A percentile compares a stretch with the other conserved stretches of the same genome.
Conservation (phyloP, 1,140 invertebrate species). For the Streblospio benedicti region DNA sequence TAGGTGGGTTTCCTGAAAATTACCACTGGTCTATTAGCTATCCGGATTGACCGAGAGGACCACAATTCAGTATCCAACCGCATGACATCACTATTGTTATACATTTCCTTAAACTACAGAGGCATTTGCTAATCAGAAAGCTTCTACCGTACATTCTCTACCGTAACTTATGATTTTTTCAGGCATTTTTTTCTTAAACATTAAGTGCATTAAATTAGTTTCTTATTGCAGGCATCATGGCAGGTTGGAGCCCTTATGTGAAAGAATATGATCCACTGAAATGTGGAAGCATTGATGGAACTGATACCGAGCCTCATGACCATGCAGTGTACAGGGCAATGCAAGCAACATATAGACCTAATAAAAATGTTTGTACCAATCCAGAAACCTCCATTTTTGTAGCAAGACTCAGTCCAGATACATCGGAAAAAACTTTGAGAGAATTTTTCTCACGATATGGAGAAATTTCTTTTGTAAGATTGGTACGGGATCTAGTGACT, state of each 20-base stretch:
- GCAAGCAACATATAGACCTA: conserved; percentile 58
- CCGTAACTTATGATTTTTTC: too few relatives aligned
- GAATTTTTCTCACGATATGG: conserved; percentile 59
- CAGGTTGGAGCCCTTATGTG: background rate
- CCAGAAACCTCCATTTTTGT: conserved; percentile 70
- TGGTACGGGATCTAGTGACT: conserved; percentile 73
- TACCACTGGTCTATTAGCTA: too few relatives aligned
- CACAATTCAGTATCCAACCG: too few relatives aligned
- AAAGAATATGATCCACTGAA: conserved; percentile 47
- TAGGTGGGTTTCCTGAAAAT: too few relatives aligned
- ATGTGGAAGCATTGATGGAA: conserved; percentile 75
- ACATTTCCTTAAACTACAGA: too few relatives aligned
- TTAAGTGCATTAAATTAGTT: too few relatives aligned
- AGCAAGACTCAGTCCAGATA: conserved; percentile 62
- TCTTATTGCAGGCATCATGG: too few relatives aligned
- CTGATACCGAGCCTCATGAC: conserved; percentile 74
- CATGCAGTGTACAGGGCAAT: conserved; percentile 66
- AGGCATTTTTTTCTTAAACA: too few relatives aligned
- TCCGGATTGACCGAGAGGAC: too few relatives aligned
- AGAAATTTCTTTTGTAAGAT: conserved; percentile 56
- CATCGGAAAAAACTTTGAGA: conserved; percentile 52
- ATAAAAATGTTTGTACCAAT: conserved; percentile 56
- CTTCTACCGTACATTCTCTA: too few relatives aligned
- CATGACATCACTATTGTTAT: too few relatives aligned
- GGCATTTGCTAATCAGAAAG: too few relatives aligned